A percentile compares a stretch with the other conserved stretches of the same genome.
phyloP scores from a whole-genome alignment of 2,797 vertebrate species.

The Lepus oiostolus region DNA sequence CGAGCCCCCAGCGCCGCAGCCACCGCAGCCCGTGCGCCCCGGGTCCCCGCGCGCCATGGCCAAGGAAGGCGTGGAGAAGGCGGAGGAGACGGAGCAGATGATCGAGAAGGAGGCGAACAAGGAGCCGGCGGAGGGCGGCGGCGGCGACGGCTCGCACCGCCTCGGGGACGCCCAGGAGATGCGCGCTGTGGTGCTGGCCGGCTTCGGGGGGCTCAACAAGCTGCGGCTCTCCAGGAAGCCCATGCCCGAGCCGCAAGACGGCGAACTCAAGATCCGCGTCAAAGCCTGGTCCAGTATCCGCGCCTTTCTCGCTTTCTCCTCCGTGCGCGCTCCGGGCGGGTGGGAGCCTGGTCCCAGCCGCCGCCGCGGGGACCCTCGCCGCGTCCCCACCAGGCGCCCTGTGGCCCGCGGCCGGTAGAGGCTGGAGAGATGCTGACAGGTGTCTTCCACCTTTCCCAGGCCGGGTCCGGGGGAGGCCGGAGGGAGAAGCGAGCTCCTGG shows the following conservation, averaged over 20 bases:
- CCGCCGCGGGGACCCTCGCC: not conserved
- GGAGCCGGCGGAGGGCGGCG: conserved; percentile 82
- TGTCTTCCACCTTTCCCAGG: not conserved
- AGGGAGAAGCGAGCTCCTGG: not conserved
- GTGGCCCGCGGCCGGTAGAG: not conserved
- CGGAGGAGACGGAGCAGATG: conserved; percentile 97
- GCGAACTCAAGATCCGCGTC: conserved; percentile 97
- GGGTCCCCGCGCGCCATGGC: conserved; percentile 90
- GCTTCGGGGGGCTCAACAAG: conserved; percentile 98
- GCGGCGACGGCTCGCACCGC: conserved; percentile 83
- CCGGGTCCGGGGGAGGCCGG: not conserved
- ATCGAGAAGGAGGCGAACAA: conserved; percentile 91
- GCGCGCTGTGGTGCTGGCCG: conserved; percentile 95
- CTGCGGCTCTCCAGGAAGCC: conserved; percentile 94
- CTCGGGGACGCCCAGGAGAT: conserved; percentile 94
- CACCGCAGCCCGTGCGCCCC: conserved; percentile 67
- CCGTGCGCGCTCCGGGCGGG: not conserved
- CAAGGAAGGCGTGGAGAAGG: conserved; percentile 94
- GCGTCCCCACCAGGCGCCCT: not conserved
- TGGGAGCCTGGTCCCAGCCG: not conserved
- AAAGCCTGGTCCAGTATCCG: conserved; percentile 94
- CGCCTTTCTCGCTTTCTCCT: conserved; percentile 32
- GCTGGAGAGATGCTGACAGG: not conserved
- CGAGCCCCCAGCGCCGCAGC: conserved; percentile 10
- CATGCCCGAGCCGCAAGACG: conserved; percentile 96